These are phyloP conservation scores for Philypnodon macrostomus DNA, from an alignment of 2,797 vertebrate species.

Conservation along the genomic window DNA sequence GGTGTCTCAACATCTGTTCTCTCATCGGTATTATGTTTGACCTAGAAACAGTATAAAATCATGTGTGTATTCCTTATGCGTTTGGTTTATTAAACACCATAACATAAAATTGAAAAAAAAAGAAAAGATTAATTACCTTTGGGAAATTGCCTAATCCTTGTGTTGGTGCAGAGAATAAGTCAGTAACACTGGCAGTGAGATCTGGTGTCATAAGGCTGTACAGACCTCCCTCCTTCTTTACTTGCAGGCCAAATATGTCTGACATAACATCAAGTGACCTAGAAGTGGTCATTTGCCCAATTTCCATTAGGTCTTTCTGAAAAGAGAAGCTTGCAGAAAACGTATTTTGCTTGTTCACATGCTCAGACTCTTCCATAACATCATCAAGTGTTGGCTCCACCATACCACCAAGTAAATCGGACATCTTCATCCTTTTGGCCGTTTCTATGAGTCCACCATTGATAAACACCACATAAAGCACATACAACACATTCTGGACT, in stretches of 20 bases:
- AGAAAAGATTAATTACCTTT: slow-evolving; percentile 49
- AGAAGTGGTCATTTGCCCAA: slow-evolving; percentile 71
- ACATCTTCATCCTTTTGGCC: slow-evolving; percentile 85
- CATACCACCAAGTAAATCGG: slow-evolving; percentile 85
- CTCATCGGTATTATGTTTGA: slow-evolving; percentile 21
- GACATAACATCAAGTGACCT: slow-evolving; percentile 82
- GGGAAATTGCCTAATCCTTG: slow-evolving; percentile 12
- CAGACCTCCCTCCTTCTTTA: slow-evolving; percentile 86
- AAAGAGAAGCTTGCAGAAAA: slow-evolving; percentile 60
- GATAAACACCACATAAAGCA: slow-evolving; percentile 82
- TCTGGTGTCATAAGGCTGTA: slow-evolving; percentile 86
- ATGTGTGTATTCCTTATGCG: background rate
- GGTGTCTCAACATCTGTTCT: slow-evolving; percentile 35
- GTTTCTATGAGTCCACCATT: slow-evolving; percentile 86
- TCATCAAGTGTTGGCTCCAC: slow-evolving; percentile 92
- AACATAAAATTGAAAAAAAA: background rate
- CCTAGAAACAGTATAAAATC: too few relatives aligned
- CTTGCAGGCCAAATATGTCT: slow-evolving; percentile 90
- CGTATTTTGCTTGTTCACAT: slow-evolving; percentile 57
- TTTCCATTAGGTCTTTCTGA: slow-evolving; percentile 70
- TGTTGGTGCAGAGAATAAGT: slow-evolving; percentile 73
- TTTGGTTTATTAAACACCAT: slow-evolving; percentile 14
- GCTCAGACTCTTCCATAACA: slow-evolving; percentile 76
- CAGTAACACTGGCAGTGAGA: slow-evolving; percentile 79
- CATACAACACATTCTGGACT: slow-evolving; percentile 73